phyloP scores from a whole-genome alignment of 2,113 vertebrate genomes.

The Felis chaus region DNA sequence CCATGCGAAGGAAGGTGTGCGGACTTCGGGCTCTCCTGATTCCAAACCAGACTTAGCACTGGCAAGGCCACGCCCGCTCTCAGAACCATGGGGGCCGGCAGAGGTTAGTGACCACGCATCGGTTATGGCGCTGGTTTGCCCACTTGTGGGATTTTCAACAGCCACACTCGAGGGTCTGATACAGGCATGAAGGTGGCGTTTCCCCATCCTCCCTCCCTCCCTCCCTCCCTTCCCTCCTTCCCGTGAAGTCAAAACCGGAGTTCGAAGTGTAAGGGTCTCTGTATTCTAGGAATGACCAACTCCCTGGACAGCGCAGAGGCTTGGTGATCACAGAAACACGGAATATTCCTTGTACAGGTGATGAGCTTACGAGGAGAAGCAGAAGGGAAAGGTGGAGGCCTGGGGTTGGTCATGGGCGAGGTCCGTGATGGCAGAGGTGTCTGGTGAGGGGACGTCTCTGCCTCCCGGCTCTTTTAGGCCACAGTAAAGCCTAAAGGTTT shows the following conservation, averaged over 20 bases:
- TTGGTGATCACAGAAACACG: neutral
- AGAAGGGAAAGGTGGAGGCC: neutral
- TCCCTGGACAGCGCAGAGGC: neutral
- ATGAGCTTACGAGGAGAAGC: accelerated
- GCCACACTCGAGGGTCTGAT: accelerated
- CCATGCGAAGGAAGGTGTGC: neutral
- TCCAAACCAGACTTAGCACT: neutral
- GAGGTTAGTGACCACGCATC: neutral
- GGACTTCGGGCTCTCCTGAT: neutral
- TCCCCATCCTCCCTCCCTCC: no score
- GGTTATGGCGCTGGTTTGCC: neutral
- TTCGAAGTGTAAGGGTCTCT: neutral
- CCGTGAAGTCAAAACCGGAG: neutral
- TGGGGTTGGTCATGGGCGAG: accelerated
- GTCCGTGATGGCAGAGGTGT: no score
- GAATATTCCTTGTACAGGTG: neutral
- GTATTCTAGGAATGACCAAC: neutral
- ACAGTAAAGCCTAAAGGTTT: no score
- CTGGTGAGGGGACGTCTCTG: accelerated
- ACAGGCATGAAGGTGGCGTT: accelerated
- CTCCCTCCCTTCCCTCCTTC: accelerated
- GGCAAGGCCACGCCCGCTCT: accelerated
- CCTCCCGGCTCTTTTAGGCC: accelerated
- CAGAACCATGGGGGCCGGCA: neutral
- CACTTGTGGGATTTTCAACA: neutral